A percentile compares a stretch with the other conserved stretches of the same genome.
phyloP scores from a whole-genome alignment of 2,113 vertebrate species.

The Ceyx melanurus region DNA sequence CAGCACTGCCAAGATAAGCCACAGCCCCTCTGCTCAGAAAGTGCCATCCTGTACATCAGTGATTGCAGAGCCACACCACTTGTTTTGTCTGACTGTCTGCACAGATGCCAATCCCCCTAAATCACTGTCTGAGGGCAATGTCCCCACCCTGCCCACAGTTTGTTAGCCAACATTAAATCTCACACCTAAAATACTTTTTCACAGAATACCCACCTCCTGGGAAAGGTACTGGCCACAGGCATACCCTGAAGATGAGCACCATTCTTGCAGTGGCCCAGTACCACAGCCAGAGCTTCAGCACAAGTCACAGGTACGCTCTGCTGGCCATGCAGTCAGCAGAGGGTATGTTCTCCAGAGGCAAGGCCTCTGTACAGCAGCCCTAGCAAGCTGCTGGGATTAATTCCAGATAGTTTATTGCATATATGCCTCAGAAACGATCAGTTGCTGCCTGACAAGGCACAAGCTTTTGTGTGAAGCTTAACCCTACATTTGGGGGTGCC shows the following conservation, averaged over 20 bases:
- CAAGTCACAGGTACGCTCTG: fast-evolving
- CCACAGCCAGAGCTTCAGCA: not conserved
- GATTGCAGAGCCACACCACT: not conserved
- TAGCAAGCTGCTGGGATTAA: not conserved
- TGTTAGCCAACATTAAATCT: not conserved
- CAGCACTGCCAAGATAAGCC: not conserved
- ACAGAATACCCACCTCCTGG: not conserved
- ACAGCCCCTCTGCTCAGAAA: not conserved
- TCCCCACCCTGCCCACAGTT: not conserved
- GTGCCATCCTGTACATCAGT: not conserved
- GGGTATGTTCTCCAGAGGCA: not conserved
- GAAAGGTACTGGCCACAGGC: not conserved
- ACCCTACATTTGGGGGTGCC: not conserved
- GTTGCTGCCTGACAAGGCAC: not conserved
- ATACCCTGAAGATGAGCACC: constrained; percentile 9
- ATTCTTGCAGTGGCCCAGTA: not conserved
- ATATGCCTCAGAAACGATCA: not conserved
- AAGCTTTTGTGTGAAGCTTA: not conserved
- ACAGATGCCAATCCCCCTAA: not conserved
- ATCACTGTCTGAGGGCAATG: not conserved
- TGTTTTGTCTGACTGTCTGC: not conserved
- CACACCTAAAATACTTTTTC: not conserved
- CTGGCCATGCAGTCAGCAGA: not conserved
- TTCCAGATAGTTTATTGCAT: not conserved
- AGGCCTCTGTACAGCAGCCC: not conserved